Evolutionary conservation across 2,797 vertebrate species (phyloP).

Genomic region (Erethizon dorsatum): DNA sequence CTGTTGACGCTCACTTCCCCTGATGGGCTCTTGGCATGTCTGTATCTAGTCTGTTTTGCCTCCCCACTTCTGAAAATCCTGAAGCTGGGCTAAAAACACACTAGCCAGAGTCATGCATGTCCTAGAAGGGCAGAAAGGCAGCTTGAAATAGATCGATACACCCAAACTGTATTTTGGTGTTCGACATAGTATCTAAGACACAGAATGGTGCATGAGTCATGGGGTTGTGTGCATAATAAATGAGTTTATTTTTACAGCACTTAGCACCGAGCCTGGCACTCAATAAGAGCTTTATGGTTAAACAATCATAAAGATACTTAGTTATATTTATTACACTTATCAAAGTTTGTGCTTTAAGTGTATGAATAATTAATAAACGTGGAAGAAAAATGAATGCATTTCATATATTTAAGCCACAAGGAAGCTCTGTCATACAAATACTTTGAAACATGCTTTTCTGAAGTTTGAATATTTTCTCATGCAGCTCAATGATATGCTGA

Average conservation of each 20-base stretch:
- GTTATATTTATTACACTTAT: slow-evolving; percentile 63
- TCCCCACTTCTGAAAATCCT: neutral
- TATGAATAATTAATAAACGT: slow-evolving; percentile 26
- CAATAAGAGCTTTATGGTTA: slow-evolving; percentile 29
- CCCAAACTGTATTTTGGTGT: neutral
- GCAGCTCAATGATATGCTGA: neutral
- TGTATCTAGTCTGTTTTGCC: neutral
- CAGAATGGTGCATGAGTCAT: neutral
- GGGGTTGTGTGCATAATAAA: slow-evolving; percentile 10
- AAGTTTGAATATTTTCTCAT: slow-evolving; percentile 32
- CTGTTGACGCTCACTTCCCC: neutral
- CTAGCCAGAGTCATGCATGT: neutral
- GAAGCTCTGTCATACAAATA: neutral
- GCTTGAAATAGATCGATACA: neutral
- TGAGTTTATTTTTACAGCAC: slow-evolving; percentile 55
- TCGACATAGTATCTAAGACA: neutral
- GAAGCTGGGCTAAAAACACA: neutral
- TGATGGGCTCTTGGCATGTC: neutral
- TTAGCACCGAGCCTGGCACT: neutral
- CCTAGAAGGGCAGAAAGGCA: neutral
- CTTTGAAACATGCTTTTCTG: neutral
- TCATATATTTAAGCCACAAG: slow-evolving; percentile 36
- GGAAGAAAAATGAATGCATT: slow-evolving; percentile 64
- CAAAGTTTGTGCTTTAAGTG: slow-evolving; percentile 63
- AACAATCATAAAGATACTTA: slow-evolving; percentile 39